Base-by-base conservation (phyloP, 2,888 invertebrate genomes). In the Oscheius myriophilus region DNA sequence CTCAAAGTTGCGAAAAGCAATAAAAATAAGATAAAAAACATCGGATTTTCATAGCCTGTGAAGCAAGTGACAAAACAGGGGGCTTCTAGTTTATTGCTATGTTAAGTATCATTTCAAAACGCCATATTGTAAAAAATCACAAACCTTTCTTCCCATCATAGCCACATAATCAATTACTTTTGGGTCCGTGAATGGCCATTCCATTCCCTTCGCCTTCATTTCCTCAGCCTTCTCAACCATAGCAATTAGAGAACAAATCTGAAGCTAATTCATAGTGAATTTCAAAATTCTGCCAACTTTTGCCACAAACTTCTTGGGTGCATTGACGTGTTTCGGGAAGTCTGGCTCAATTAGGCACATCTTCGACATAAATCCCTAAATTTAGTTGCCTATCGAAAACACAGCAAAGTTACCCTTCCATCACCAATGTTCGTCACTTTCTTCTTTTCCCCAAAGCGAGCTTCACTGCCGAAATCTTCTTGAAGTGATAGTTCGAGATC, bases 331-430 rank as follows among this genome's bases (percentile, higher is more conserved):
- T 21, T 25, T 25, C 12, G n/a, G 21, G 52, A 59, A 67, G 42
- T 67, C 67, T n/a, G 67, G 67, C 3, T 59, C 53, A 9, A 67
- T 33, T 25, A 67, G 33, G 39, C 59, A 59, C 59, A 67, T 59
- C 21, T 61, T 59, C 12, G 67, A 67, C 59, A 67, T 59, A 52
- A 67, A 67, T 3, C 67, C 67, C 67, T 67, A 53, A 33, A 33
- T 33, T 33, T 3, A 33, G 3, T 9, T 9, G 3, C 9, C 9
- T 9, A 6, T 33, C 3, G 33, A 33, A 33, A 9, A 33, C 3
- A 33, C 3, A 6, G 3, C 4, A 9, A 14, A 18, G 52, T 63
- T 21, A 63, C 63, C 25, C 63, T 33, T 33, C 63, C 63, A 52
- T 63, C 63, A 0, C 63, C 63, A 42, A 63, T 63, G 39, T 41